Evolutionary conservation across 2,888 invertebrate species (phyloP).

Genomic region (Thymelicus sylvestris): DNA sequence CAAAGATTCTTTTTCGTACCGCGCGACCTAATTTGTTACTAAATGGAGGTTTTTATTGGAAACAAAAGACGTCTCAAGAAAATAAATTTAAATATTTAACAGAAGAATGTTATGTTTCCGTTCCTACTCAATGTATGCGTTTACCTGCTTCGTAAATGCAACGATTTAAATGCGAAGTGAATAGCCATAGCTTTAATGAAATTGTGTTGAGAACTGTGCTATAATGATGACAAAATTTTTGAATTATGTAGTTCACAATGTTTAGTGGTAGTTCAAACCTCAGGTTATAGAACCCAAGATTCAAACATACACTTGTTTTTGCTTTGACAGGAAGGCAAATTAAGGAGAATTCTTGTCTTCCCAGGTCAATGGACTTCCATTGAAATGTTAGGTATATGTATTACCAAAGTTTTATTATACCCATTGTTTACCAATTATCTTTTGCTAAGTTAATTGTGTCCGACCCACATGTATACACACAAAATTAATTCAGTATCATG

Average conservation of each 20-base stretch:
- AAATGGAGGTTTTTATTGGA: constrained; percentile 75
- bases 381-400: no score
- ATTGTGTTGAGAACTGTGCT: neutral
- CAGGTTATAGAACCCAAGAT: no score
- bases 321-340: no score
- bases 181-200: neutral
- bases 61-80: constrained; percentile 67
- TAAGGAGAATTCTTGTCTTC: no score
- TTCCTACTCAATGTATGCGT: constrained; percentile 40
- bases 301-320: no score
- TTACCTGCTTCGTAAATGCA: constrained; percentile 12
- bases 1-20: constrained; percentile 41
- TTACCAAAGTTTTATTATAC: neutral
- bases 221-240: neutral
- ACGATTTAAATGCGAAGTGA: constrained; percentile 10
- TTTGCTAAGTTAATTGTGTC: constrained; percentile 23
- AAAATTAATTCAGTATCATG: constrained; percentile 43
- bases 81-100: constrained; percentile 74
- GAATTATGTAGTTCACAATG: neutral
- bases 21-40: constrained; percentile 79
- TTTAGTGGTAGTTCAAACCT: neutral
- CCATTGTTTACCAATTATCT: neutral
- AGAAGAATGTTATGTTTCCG: constrained; percentile 63
- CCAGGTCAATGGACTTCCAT: no score
- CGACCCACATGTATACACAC: constrained; percentile 15